Evolutionary conservation across 2,113 vertebrate genomes (phyloP).

Genomic region (Spea multiplicata): DNA sequence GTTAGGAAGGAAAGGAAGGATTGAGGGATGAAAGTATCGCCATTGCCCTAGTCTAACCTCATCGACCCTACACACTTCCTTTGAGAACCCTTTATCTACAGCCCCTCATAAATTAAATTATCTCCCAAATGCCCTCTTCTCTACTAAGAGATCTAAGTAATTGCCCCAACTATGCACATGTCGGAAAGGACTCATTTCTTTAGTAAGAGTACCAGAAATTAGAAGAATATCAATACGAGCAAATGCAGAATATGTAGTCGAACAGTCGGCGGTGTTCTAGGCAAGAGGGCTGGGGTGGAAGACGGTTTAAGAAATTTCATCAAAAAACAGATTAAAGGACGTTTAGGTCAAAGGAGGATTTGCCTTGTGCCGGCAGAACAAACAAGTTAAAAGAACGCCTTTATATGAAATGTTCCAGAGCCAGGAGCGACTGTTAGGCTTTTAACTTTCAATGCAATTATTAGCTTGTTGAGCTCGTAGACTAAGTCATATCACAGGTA

Average conservation of each 20-base stretch:
- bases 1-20: no score
- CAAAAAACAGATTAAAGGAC: constrained; percentile 44
- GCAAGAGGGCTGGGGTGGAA: not conserved
- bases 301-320: constrained; percentile 31
- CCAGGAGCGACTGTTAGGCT: constrained; percentile 6
- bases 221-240: constrained; percentile 8
- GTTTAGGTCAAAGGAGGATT: constrained; percentile 18
- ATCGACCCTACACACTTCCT: no score
- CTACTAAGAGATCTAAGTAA: not conserved
- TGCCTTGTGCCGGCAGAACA: constrained; percentile 21
- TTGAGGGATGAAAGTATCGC: no score
- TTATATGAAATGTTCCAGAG: constrained; percentile 29
- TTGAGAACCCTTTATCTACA: no score
- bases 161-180: not conserved
- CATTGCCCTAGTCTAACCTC: no score
- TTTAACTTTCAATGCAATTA: constrained; percentile 47
- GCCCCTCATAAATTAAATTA: not conserved
- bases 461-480: constrained; percentile 30
- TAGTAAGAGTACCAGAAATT: not conserved
- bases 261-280: constrained; percentile 22
- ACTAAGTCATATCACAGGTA: constrained; percentile 33
- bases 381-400: constrained; percentile 33
- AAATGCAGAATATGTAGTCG: not conserved
- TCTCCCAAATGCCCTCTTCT: not conserved
- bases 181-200: not conserved